phyloP scores from a whole-genome alignment of 2,888 invertebrate species.

The Polietes domitor region DNA sequence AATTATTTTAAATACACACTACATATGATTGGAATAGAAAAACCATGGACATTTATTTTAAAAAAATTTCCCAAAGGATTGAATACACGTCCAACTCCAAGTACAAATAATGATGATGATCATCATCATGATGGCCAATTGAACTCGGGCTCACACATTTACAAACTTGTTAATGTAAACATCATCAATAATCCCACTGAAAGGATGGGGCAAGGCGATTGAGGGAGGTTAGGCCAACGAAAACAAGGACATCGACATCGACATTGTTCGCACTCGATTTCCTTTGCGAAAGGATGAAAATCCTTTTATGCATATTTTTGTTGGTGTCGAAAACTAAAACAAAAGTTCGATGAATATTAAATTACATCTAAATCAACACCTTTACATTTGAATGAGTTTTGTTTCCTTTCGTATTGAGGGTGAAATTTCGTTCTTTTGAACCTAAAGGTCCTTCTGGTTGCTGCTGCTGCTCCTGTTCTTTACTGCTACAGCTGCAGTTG shows the following conservation, averaged over 20 bases:
- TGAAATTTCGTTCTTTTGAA: neutral
- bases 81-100: neutral
- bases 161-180: conserved; percentile 2
- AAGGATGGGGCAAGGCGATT: neutral
- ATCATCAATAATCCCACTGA: conserved; percentile 34
- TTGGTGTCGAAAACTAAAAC: conserved; percentile 4
- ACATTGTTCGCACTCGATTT: conserved; percentile 18
- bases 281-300: neutral
- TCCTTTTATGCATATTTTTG: conserved; percentile 11
- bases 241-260: conserved; percentile 22
- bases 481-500: neutral
- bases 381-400: conserved; percentile 55
- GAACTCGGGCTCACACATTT: neutral
- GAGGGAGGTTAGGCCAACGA: neutral
- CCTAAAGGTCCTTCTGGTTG: conserved; percentile 24
- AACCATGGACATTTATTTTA: neutral
- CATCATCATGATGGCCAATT: neutral
- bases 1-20: neutral
- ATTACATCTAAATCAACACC: conserved; percentile 47
- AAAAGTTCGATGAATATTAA: conserved; percentile 36
- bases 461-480: conserved; percentile 6
- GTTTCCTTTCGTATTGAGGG: conserved; percentile 42
- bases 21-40: neutral
- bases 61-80: conserved; percentile 13
- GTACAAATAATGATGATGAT: neutral